phyloP scores from a whole-genome alignment of 35 echinoderm and acorn worm species.

The Ophioderma brevispina region DNA sequence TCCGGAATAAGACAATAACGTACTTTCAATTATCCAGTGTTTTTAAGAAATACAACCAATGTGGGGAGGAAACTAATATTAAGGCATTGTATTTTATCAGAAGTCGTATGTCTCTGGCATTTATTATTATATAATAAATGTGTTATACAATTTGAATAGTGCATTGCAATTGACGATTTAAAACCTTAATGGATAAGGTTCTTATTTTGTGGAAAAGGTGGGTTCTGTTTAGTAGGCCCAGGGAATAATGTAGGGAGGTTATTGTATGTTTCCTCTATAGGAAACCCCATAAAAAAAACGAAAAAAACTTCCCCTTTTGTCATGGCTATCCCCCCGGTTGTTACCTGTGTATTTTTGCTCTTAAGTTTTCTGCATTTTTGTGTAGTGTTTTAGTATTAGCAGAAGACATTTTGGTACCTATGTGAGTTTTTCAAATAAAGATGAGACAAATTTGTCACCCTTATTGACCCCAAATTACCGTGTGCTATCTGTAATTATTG shows the following conservation, averaged over 20 bases:
- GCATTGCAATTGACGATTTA: constrained; percentile 8
- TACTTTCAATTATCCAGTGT: background rate
- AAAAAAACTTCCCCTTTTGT: background rate
- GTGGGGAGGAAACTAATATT: background rate
- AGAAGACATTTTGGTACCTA: constrained; percentile 14
- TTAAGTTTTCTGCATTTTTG: constrained; percentile 11
- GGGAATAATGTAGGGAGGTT: background rate
- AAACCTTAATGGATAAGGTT: constrained; percentile 7
- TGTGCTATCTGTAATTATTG: too few relatives aligned
- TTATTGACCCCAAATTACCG: background rate
- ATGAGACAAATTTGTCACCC: background rate
- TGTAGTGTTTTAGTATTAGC: background rate
- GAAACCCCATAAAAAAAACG: background rate
- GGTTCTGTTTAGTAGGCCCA: background rate
- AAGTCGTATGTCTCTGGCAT: background rate
- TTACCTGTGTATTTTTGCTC: background rate
- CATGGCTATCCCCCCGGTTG: background rate
- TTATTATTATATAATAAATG: constrained; percentile 11
- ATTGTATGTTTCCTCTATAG: constrained; percentile 4
- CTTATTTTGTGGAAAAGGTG: constrained; percentile 3
- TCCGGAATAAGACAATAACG: background rate
- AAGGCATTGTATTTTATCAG: constrained; percentile 14
- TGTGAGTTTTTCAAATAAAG: constrained; percentile 14
- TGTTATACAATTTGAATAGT: background rate
- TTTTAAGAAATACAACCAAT: background rate